phyloP scores from a whole-genome alignment of 1,140 invertebrate species.

The Apis laboriosa region DNA sequence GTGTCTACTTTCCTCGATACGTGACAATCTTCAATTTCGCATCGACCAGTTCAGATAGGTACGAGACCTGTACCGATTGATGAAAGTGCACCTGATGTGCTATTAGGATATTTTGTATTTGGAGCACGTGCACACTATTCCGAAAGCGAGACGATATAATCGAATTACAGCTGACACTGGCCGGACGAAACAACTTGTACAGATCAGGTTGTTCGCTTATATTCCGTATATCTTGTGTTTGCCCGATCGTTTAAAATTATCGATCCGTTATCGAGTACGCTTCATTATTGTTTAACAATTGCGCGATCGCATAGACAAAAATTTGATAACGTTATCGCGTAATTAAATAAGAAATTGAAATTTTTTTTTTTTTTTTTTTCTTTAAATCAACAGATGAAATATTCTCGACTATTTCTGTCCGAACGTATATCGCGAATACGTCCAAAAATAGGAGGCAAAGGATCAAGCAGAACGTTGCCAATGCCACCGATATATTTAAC shows the following conservation, averaged over 20 bases:
- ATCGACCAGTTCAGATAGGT: neutral
- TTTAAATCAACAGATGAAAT: neutral
- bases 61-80: neutral
- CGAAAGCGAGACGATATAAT: constrained; percentile 26
- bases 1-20: neutral
- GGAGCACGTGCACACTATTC: neutral
- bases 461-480: constrained; percentile 19
- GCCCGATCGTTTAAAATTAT: neutral
- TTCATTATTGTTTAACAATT: neutral
- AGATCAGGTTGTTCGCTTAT: neutral
- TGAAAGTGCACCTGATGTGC: constrained; percentile 1
- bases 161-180: constrained; percentile 23
- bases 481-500: constrained; percentile 36
- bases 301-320: too few relatives aligned
- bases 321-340: too few relatives aligned
- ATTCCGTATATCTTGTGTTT: neutral
- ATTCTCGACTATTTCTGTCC: constrained; percentile 1
- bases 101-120: constrained; percentile 3
- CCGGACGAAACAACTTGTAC: constrained; percentile 4
- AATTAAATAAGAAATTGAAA: too few relatives aligned
- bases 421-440: constrained; percentile 12
- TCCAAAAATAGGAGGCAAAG: constrained; percentile 35
- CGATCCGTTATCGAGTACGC: neutral
- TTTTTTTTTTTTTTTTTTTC: neutral
- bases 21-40: neutral